phyloP scores from a whole-genome alignment of 2,888 invertebrate species.

The Cheilosia grossa region DNA sequence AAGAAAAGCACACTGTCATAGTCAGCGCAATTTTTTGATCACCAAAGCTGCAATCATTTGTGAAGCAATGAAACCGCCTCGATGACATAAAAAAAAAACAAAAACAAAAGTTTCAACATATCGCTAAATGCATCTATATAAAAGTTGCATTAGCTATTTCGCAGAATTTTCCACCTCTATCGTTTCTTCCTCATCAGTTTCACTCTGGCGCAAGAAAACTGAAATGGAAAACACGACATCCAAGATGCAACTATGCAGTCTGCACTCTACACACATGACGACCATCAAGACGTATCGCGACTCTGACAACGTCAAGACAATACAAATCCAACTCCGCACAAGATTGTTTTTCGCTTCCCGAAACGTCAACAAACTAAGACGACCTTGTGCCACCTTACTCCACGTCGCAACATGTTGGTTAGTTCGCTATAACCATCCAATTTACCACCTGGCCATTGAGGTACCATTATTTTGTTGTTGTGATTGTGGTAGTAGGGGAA shows the following conservation, averaged over 20 bases:
- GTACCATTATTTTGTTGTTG: background rate
- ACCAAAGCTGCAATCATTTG: conserved; percentile 54
- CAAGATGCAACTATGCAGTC: conserved; percentile 15
- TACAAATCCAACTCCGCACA: background rate
- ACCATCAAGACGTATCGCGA: conserved; percentile 1
- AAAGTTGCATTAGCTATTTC: conserved; percentile 34
- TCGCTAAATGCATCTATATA: conserved; percentile 50
- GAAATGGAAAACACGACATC: conserved; percentile 6
- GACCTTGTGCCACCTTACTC: conserved; percentile 72
- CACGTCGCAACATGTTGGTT: conserved; percentile 66
- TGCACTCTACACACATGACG: background rate
- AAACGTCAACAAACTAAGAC: conserved; percentile 74
- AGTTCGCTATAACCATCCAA: conserved; percentile 18
- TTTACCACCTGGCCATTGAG: conserved; percentile 10
- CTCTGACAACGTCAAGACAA: background rate
- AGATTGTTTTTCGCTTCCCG: conserved; percentile 60
- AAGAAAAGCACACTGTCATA: conserved; percentile 42
- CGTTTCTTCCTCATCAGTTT: background rate
- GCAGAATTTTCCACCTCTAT: conserved; percentile 28
- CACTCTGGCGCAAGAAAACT: background rate
- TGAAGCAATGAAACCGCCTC: conserved; percentile 46
- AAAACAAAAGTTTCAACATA: conserved; percentile 42
- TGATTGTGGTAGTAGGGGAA: background rate
- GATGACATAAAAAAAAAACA: conserved; percentile 30
- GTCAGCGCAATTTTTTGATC: conserved; percentile 21